A percentile compares a stretch with the other conserved stretches of the same genome.
phyloP scores from a whole-genome alignment of 2,797 vertebrate species.

The Discoglossus pictus region DNA sequence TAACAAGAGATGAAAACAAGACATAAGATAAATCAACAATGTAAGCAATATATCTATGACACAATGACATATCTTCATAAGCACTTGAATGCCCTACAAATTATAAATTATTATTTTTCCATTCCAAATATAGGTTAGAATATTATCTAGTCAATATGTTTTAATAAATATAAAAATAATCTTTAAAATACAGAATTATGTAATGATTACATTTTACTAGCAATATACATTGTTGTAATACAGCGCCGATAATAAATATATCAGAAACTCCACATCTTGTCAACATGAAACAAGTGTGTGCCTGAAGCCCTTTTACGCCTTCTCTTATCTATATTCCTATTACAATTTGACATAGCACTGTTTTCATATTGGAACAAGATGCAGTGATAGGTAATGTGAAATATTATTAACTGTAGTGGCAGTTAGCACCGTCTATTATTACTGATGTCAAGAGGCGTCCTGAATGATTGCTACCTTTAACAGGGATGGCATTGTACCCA shows the following conservation, averaged over 20 bases:
- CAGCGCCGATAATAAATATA: too few species aligned
- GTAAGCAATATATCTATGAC: too few species aligned
- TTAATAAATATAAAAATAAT: conserved; percentile 8
- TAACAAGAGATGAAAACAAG: too few species aligned
- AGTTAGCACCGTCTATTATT: conserved; percentile 28
- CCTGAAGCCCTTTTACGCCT: background rate
- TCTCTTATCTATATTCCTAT: conserved; percentile 28
- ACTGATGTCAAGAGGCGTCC: conserved; percentile 43
- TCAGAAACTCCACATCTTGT: too few species aligned
- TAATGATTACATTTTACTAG: conserved; percentile 32
- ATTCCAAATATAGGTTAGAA: conserved; percentile 4
- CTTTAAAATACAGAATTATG: conserved; percentile 27
- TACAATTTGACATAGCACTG: conserved; percentile 19
- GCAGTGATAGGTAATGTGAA: conserved; percentile 23
- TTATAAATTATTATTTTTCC: background rate
- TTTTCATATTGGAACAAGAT: conserved; percentile 36
- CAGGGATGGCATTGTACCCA: conserved; percentile 9
- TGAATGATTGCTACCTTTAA: conserved; percentile 40
- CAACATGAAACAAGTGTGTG: conserved; percentile 1
- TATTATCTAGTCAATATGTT: conserved; percentile 14
- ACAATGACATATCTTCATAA: too few species aligned
- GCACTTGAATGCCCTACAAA: too few species aligned
- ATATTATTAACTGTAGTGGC: conserved; percentile 36
- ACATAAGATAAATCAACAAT: too few species aligned
- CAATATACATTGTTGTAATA: too few species aligned